Percentiles rank a stretch among this genome's conserved stretches.
Conservation (phyloP, 2,797 vertebrate species). For the Moxostoma hubbsi region DNA sequence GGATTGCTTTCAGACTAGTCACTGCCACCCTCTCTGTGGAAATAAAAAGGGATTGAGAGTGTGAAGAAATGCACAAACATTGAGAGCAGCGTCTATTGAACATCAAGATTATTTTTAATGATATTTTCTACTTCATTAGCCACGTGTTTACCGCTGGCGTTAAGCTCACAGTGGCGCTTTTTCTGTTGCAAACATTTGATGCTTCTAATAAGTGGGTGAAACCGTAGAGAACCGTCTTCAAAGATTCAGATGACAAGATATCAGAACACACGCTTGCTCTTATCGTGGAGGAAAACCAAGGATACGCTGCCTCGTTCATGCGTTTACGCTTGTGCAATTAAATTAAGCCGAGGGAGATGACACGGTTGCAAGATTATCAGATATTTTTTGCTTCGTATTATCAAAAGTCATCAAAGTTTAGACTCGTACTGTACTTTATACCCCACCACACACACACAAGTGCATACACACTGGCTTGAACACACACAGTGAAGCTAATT, state of each 20-base stretch:
- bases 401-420: conserved; percentile 35
- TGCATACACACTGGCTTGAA: not conserved
- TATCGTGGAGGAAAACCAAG: conserved; percentile 65
- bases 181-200: conserved; percentile 70
- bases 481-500: conserved; percentile 54
- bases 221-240: conserved; percentile 70
- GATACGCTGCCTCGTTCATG: conserved; percentile 36
- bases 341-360: conserved; percentile 61
- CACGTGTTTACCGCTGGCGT: conserved; percentile 15
- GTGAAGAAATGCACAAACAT: conserved; percentile 32
- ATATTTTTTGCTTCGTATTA: conserved; percentile 44
- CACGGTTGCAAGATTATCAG: conserved; percentile 47
- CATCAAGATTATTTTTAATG: conserved; percentile 50
- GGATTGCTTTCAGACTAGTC: too few species aligned
- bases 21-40: too few species aligned
- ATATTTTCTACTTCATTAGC: conserved; percentile 40
- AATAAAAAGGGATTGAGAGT: too few species aligned
- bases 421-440: conserved; percentile 39
- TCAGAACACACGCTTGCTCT: conserved; percentile 54
- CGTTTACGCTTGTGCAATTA: conserved; percentile 58
- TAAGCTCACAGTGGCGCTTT: conserved; percentile 38
- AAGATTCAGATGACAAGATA: conserved; percentile 77
- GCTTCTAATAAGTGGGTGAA: conserved; percentile 67
- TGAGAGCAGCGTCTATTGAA: conserved; percentile 6
- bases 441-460: too few species aligned